A percentile compares a stretch with the other conserved stretches of the same genome.
Evolutionary conservation across 2,113 vertebrate species (phyloP).

Genomic region (Pseudopipra pipra): DNA sequence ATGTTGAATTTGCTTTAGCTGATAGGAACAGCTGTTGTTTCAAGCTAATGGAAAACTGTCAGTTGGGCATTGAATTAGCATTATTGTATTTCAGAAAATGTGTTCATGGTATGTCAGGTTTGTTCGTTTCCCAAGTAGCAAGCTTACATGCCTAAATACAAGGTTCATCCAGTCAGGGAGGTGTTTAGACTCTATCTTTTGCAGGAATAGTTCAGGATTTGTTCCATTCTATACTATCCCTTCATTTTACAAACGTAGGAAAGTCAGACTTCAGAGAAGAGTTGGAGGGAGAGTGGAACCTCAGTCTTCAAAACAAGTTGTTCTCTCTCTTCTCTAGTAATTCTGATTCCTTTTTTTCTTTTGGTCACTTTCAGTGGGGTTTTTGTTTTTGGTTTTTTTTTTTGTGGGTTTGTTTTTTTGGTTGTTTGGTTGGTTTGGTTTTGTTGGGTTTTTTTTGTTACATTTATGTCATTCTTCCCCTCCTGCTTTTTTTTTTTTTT

Average conservation of each 20-base stretch:
- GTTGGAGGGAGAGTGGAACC: neutral
- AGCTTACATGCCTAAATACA: neutral
- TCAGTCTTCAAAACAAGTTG: neutral
- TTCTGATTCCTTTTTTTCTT: neutral
- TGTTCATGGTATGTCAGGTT: neutral
- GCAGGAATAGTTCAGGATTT: neutral
- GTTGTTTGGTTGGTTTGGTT: neutral
- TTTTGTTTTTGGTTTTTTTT: too few species aligned
- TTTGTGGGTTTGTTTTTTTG: neutral
- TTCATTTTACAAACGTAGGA: neutral
- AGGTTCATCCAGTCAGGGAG: neutral
- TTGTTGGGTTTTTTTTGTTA: neutral
- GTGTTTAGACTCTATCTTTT: neutral
- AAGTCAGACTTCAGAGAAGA: neutral
- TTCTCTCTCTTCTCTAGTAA: neutral
- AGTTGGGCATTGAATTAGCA: neutral
- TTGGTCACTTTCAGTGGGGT: neutral
- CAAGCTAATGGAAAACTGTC: neutral
- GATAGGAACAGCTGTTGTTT: neutral
- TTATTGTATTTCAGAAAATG: neutral
- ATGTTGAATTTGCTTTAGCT: neutral
- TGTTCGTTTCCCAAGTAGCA: neutral
- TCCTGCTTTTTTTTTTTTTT: neutral
- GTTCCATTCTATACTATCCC: neutral
- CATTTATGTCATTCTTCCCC: neutral